Evolutionary conservation across 2,888 invertebrate genomes (phyloP), one percentile per base, ranked within the genome.

Genomic region (Pegoplata infirma): DNA sequence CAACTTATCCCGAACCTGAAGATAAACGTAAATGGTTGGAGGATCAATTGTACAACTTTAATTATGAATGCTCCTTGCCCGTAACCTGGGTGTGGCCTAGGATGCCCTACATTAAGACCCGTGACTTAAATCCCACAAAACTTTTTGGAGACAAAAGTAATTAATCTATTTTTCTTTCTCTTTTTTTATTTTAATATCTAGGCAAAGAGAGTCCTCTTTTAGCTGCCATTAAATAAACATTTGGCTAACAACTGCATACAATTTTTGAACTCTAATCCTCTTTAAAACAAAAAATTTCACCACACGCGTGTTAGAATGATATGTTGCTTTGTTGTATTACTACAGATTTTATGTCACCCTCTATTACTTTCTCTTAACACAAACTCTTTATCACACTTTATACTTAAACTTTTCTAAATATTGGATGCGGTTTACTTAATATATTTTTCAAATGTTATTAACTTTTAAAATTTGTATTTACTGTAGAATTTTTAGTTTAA

Each of bases 1-100:
- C 96, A 3, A 93, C 94, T 3, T 97, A 97, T 88, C 97, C 97
- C 0, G 94, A 96, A 88, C 97, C 97, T 46, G 92, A 92, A 82
- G 93, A 97, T 85, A 92, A 95, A 85, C 90, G 91, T 67, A 90
- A 92, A 81, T 95, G 94, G 89, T 91, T 97, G 36, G 91, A 92
- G 84, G 92, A 92, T 69, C 94, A 95, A 87, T 92, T 95, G 90
- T 97, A 96, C 90, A 93, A 93, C 87, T 93, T 92, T 84, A 92
- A 94, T 86, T 97, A 97, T 87, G 94, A 94, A 87, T 91, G 92
- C 81, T 93, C 95, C 66, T 91, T 96, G 91, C 95, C 96, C 0
- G 90, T 91, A 5, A 91, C 91, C 5, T 94, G 94, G 93, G 87
- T 89, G 8, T 94, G 94, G 94, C 90, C 90, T 1, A 82, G 88